Base-by-base conservation (phyloP, 2,888 invertebrate genomes). In the Acleris laterana region DNA sequence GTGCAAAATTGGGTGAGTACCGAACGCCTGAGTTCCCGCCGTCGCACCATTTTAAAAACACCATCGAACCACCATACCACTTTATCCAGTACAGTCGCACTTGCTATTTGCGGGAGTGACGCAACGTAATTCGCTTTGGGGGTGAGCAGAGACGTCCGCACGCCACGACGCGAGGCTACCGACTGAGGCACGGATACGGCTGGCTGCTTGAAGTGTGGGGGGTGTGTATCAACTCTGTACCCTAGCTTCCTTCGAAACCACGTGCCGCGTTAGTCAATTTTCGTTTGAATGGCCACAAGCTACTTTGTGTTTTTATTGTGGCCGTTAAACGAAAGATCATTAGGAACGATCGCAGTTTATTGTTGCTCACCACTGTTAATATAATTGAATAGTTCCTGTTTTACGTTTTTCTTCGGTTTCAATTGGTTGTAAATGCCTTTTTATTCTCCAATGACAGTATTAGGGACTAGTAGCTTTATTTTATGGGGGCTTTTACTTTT, bases 231-330 rank as follows among this genome's bases (percentile, higher is more conserved):
- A 81, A 88, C 84, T 38, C 38, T 87, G 88, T 87, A 84, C 86
- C 87, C 84, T 85, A 83, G 78, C 80, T 89, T 87, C 85, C 86
- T 83, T 80, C 78, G 74, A 71, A 82, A 84, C 87, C 90, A 90
- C 89, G 90, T 90, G 90, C 85, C 82, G 74, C 77, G 83, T 81
- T 85, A 83, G 85, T 88, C 88, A 81, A 88, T 87, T 89, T 89
- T 85, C 82, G 78, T 80, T 77, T 83, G 83, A 84, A 86, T 84
- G 76, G 80, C 76, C 74, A 72, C 75, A 70, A 74, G 78, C 81
- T 82, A 80, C 66, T 88, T 85, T 83, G 81, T 85, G 81, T 84
- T 89, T 88, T 88, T 87, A 85, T 85, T 84, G 84, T 81, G 74
- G 83, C 80, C 81, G 83, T 84, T 85, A 85, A 87, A 85, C 78